Base-by-base conservation (phyloP, 2,888 invertebrate genomes). In the Drosophila borealis region DNA sequence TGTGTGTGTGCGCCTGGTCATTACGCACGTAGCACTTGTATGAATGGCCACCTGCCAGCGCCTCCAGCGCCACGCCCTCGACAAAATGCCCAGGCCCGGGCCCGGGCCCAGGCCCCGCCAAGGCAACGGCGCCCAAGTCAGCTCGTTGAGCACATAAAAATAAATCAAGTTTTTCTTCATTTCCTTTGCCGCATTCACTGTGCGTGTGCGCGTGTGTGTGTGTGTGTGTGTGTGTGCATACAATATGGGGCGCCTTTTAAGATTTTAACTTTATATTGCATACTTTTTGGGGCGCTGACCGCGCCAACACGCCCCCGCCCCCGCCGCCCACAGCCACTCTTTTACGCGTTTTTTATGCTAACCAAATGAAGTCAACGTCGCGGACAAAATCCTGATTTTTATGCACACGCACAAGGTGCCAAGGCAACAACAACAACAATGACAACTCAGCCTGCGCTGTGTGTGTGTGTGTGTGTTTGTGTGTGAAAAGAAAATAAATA, bases 101-200 rank as follows among this genome's bases (percentile, higher is more conserved):
- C 49, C 46, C 25, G 8, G 25, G 21, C 10, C 46, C 61, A 39
- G 10, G 59, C 37, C 49, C 49, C 14, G 21, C 29, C 21, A 17
- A 42, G 41, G 2, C 10, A 53, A 33, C 14, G 33, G 53, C 62
- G 66, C 59, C 63, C 78, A 51, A 68, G 55, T 57, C 78, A 73
- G 68, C 57, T 75, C 70, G 87, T 69, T 81, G 79, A 68, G 86
- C 86, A 88, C 88, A 84, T 84, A 84, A 88, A 84, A 88, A 84
- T 84, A 84, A 84, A 84, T 84, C 88, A 84, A 84, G 83, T 88
- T 84, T 88, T 84, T 88, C 82, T 85, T 84, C 80, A 87, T 83
- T 83, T 83, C 88, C 85, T 87, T 74, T 84, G 85, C 73, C 78
- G 45, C 56, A 48, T 36, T 36, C 45, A 63, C 25, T 51, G 14